Evolutionary conservation across 2,113 vertebrate species (phyloP), one percentile per base, ranked within the genome.

Genomic region (Paralichthys olivaceus): DNA sequence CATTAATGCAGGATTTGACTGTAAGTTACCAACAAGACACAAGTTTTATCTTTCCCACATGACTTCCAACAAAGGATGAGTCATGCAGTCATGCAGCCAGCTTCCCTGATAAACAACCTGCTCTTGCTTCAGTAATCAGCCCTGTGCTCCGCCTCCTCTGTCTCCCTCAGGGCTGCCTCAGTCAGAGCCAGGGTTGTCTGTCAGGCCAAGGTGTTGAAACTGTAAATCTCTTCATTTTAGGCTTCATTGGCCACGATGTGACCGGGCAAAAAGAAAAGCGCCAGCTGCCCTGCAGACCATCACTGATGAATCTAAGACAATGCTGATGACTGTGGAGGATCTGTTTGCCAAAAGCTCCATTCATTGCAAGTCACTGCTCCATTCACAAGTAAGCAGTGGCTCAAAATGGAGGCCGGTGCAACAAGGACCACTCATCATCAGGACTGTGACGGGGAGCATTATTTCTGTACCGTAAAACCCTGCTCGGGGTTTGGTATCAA

Each of bases 161-260:
- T 75, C 58, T 77, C 77, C 57, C 70, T 61, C 78, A 67, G 75
- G 76, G 60, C 54, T 47, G 12, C 54, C 57, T 69, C 58, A 23
- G 56, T 74, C 54, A 81, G 83, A 73, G 54, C 23, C 81, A 9
- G 20, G 34, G 51, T 51, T 51, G 37, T 65, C 67, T 80, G 65
- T 76, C 74, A 62, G 75, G 77, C 69, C 26, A 37, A 84, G 74
- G 75, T 80, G 84, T 81, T 70, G 60, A 56, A 51, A 77, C 72
- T 66, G 71, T 85, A 88, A 85, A 92, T 89, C 67, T 69, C 64
- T 17, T 82, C 57, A 83, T 85, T 86, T 89, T 62, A 81, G 72
- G 86, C 84, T 60, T 72, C 76, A 45, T 45, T 84, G 86, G 58
- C 25, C 19, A 40, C 29, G 1, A 54, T 53, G 60, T 9, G 37